Conservation (phyloP, 2,888 invertebrate species). For the Standfussiana lucernea region DNA sequence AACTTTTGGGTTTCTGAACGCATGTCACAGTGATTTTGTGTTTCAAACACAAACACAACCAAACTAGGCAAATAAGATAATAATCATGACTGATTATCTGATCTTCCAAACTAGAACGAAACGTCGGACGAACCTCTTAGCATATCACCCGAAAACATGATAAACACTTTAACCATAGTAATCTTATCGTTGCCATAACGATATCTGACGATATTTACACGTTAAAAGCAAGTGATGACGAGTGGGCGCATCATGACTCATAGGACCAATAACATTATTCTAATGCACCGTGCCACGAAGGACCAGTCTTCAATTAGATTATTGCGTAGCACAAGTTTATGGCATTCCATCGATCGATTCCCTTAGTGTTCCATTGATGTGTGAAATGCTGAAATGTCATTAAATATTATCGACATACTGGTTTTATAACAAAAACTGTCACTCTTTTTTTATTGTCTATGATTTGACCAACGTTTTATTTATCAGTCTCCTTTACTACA, state of each 20-base stretch:
- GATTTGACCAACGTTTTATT: background rate
- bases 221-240: constrained; percentile 66
- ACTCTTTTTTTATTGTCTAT: background rate
- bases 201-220: constrained; percentile 65
- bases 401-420: background rate
- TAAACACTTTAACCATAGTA: constrained; percentile 42
- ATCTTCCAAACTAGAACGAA: constrained; percentile 43
- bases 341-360: constrained; percentile 62
- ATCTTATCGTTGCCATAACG: constrained; percentile 63
- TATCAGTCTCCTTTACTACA: no score
- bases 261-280: constrained; percentile 68
- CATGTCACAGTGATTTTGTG: constrained; percentile 21
- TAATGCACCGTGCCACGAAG: constrained; percentile 62
- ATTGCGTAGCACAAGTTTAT: constrained; percentile 70
- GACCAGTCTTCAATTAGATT: constrained; percentile 72
- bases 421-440: background rate
- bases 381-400: background rate
- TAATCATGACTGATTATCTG: constrained; percentile 46
- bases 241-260: constrained; percentile 78
- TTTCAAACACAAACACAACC: constrained; percentile 36
- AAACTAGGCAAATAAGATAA: constrained; percentile 26
- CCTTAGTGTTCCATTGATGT: constrained; percentile 1
- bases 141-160: constrained; percentile 50
- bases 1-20: background rate
- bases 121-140: constrained; percentile 27